Evolutionary conservation across 2,888 invertebrate genomes (phyloP).

Genomic region (Synergus itoensis): DNA sequence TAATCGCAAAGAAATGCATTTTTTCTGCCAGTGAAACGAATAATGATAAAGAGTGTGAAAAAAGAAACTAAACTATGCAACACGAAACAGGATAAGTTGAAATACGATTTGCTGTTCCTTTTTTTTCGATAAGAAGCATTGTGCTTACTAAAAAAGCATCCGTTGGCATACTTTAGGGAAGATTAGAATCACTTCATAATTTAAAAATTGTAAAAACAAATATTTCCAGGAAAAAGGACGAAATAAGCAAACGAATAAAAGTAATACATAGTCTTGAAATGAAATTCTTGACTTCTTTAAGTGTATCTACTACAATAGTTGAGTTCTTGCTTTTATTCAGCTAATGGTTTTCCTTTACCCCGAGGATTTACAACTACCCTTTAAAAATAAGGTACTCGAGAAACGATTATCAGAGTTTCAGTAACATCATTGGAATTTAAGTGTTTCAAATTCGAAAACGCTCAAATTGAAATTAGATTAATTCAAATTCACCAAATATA

Average conservation of each 20-base stretch:
- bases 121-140: not conserved
- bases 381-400: not conserved
- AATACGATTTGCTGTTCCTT: not conserved
- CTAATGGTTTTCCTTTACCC: not conserved
- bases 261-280: not conserved
- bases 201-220: not conserved
- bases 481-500: too few relatives aligned
- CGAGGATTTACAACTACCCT: not conserved
- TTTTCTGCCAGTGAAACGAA: conserved; percentile 29
- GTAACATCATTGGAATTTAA: not conserved
- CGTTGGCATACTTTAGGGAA: not conserved
- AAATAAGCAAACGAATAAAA: not conserved
- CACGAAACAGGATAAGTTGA: conserved; percentile 19
- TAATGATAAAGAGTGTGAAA: conserved; percentile 26
- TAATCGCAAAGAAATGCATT: conserved; percentile 10
- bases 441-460: too few relatives aligned
- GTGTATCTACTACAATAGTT: not conserved
- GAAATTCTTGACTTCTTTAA: not conserved
- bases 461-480: too few relatives aligned
- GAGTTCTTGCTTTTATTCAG: not conserved
- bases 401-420: not conserved
- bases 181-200: not conserved
- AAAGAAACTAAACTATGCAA: conserved; percentile 16
- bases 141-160: conserved; percentile 1
- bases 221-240: not conserved